Conservation (phyloP, 1,140 invertebrate genomes). For the Sitophilus oryzae region DNA sequence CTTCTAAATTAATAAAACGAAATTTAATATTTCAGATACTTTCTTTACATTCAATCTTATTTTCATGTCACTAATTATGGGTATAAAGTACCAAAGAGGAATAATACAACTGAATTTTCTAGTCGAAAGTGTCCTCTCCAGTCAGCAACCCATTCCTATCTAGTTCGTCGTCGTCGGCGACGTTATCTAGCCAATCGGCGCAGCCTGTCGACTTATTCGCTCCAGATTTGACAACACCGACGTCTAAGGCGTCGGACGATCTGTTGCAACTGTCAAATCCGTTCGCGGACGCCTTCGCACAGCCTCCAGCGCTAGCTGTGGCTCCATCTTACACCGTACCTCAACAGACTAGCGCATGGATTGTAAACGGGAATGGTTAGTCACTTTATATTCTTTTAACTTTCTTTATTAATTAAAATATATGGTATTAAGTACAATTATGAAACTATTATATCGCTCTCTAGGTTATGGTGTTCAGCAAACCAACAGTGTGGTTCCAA, state of each 20-base stretch:
- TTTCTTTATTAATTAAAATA: no score
- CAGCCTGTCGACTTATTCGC: constrained; percentile 73
- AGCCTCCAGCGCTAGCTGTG: constrained; percentile 40
- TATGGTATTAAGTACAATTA: no score
- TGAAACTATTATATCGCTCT: no score
- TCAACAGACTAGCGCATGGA: constrained; percentile 56
- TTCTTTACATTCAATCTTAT: no score
- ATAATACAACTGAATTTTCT: no score
- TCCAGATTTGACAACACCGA: constrained; percentile 37
- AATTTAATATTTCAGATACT: no score
- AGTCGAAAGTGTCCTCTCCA: constrained; percentile 71
- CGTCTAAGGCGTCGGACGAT: constrained; percentile 76
- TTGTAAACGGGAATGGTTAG: constrained; percentile 62
- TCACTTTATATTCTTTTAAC: background rate
- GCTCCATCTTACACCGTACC: constrained; percentile 36
- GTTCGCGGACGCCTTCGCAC: constrained; percentile 80
- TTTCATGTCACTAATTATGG: no score
- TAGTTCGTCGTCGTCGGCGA: constrained; percentile 48
- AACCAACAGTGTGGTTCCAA: constrained; percentile 36
- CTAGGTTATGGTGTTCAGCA: constrained; percentile 11
- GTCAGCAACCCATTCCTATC: constrained; percentile 76
- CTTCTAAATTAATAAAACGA: no score
- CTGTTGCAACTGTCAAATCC: constrained; percentile 84
- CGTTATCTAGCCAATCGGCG: constrained; percentile 43
- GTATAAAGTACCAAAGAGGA: no score